Conservation (phyloP, 2,797 vertebrate species). For the Pseudocheirus occidentalis region DNA sequence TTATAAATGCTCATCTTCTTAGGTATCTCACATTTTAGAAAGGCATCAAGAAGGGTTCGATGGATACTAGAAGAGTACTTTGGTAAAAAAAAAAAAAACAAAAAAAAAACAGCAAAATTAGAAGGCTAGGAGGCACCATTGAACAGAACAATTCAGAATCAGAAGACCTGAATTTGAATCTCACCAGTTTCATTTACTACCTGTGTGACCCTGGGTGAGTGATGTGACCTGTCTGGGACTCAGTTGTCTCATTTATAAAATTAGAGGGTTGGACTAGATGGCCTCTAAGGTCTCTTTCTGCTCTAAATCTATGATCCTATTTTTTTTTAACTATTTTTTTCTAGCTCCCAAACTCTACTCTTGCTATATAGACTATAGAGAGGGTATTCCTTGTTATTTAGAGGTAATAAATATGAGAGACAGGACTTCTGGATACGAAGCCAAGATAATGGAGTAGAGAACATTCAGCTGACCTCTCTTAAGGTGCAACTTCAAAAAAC, state of each 20-base stretch:
- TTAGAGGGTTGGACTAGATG: not conserved
- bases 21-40: constrained; percentile 7
- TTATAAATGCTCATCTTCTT: not conserved
- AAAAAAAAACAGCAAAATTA: not conserved
- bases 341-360: not conserved
- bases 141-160: not conserved
- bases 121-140: not conserved
- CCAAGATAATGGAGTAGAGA: not conserved
- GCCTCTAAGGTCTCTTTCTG: not conserved
- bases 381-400: not conserved
- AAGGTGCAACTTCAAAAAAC: not conserved
- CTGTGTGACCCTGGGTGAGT: not conserved
- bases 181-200: not conserved
- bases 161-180: not conserved
- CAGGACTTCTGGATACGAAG: not conserved
- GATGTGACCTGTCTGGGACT: not conserved
- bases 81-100: not conserved
- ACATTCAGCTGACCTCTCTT: not conserved
- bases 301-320: not conserved
- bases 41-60: not conserved
- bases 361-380: not conserved
- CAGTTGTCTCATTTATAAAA: not conserved
- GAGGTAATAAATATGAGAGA: not conserved
- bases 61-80: not conserved
- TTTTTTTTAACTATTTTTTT: not conserved